These are phyloP conservation scores for Amphimallon solstitiale DNA, from an alignment of 2,888 invertebrate genomes.

Conservation along the genomic window DNA sequence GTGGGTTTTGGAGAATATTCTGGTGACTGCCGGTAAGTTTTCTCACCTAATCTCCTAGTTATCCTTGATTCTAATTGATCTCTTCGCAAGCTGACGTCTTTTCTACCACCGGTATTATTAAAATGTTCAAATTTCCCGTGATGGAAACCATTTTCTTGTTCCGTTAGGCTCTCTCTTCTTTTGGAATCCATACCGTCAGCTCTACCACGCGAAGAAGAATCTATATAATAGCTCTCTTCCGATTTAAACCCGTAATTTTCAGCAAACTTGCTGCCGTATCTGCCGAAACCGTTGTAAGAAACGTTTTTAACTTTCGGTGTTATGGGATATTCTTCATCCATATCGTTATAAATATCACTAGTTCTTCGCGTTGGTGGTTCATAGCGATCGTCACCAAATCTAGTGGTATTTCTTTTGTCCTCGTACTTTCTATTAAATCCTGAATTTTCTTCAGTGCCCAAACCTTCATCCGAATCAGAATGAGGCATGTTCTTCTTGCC, in stretches of 20 bases:
- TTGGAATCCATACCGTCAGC: slow-evolving; percentile 76
- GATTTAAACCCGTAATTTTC: slow-evolving; percentile 66
- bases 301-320: slow-evolving; percentile 72
- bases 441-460: slow-evolving; percentile 75
- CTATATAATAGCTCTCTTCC: slow-evolving; percentile 61
- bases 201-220: slow-evolving; percentile 68
- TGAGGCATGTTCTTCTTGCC: slow-evolving; percentile 66
- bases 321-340: slow-evolving; percentile 66
- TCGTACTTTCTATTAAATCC: slow-evolving; percentile 56
- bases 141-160: slow-evolving; percentile 52
- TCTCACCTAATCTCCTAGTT: slow-evolving; percentile 67
- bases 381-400: slow-evolving; percentile 63
- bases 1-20: slow-evolving; percentile 64
- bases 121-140: slow-evolving; percentile 42
- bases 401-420: slow-evolving; percentile 53
- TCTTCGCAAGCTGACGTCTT: slow-evolving; percentile 76
- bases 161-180: slow-evolving; percentile 65
- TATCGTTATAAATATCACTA: slow-evolving; percentile 63
- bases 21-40: slow-evolving; percentile 59
- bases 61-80: slow-evolving; percentile 81
- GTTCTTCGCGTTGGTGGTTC: slow-evolving; percentile 58
- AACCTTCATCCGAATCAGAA: slow-evolving; percentile 83
- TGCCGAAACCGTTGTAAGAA: slow-evolving; percentile 62
- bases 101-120: slow-evolving; percentile 56
- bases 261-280: slow-evolving; percentile 66